Evolutionary conservation across 2,888 invertebrate species (phyloP), one percentile per base, ranked within the genome.

Genomic region (Agrypnus murinus): DNA sequence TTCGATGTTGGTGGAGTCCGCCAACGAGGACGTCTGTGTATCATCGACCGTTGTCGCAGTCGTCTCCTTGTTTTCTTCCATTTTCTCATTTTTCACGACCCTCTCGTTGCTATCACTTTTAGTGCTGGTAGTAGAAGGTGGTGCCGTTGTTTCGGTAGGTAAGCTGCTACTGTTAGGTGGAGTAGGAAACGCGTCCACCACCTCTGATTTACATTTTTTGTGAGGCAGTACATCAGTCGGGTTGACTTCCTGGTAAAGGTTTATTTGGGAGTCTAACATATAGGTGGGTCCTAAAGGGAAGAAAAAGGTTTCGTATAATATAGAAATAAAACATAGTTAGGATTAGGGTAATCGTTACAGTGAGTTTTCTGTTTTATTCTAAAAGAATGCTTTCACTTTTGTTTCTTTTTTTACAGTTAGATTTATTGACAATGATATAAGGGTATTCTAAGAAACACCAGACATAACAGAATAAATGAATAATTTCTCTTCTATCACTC

Each of bases 151-250:
- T 6, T 58, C 31, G 8, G 43, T 15, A 55, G 55, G 3, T 5
- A 15, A 3, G 12, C 34, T 3, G 19, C 10, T 38, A 31, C 48
- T 17, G 55, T 34, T 34, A 12, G 12, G 4, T n/a, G n/a, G n/a
- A n/a, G 25, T 25, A 14, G 64, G 36, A 34, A 64, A 63, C 36
- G 40, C 38, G 14, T 60, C 60, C 25, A 25, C n/a, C 25, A 55
- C 57, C 32, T 71, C 66, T 12, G 66, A 55, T 66, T 71, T 71
- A 40, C 67, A 67, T 63, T 71, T 68, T 57, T 71, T 71, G 36
- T 59, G 65, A 8, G 70, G 55, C 15, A 58, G 31, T 45, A 60
- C 32, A 8, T 70, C 59, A 32, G n/a, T 59, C 10, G 62, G 45
- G 31, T 55, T 62, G 31, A 57, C 45, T n/a, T 70, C 71, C 34